Evolutionary conservation across 2,797 vertebrate genomes (phyloP).

Genomic region (Lacerta agilis): DNA sequence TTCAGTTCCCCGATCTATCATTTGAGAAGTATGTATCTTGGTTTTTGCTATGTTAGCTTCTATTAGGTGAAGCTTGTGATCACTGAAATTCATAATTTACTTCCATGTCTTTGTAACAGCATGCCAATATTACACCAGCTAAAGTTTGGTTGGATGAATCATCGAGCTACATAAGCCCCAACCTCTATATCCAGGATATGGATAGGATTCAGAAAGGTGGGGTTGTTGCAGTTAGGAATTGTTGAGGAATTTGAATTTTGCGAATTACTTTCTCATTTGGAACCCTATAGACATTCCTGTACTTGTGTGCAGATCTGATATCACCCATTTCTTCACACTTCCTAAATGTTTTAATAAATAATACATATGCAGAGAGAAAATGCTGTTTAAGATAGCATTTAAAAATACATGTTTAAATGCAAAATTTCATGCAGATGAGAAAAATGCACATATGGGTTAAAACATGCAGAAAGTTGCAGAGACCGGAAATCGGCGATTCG

Average conservation of each 20-base stretch:
- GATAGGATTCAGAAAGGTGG: neutral
- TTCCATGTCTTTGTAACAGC: neutral
- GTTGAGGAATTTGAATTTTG: neutral
- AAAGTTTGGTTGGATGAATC: neutral
- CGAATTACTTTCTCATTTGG: too few species aligned
- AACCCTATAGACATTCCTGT: neutral
- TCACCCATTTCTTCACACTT: neutral
- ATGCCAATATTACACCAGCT: neutral
- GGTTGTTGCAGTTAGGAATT: neutral
- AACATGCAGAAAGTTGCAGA: too few species aligned
- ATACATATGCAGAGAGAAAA: neutral
- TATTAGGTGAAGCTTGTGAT: neutral
- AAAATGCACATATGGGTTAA: neutral
- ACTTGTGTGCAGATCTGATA: neutral
- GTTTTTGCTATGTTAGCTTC: neutral
- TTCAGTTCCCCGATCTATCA: constrained; percentile 38
- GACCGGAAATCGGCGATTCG: neutral
- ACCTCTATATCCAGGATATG: neutral
- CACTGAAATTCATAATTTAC: neutral
- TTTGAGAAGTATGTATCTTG: neutral
- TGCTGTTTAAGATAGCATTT: neutral
- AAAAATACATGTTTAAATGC: neutral
- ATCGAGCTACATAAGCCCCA: neutral
- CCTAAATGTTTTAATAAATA: neutral
- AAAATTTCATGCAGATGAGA: neutral